These are phyloP conservation scores for Acrobasis consociella DNA, from an alignment of 2,888 invertebrate species.

Conservation along the genomic window DNA sequence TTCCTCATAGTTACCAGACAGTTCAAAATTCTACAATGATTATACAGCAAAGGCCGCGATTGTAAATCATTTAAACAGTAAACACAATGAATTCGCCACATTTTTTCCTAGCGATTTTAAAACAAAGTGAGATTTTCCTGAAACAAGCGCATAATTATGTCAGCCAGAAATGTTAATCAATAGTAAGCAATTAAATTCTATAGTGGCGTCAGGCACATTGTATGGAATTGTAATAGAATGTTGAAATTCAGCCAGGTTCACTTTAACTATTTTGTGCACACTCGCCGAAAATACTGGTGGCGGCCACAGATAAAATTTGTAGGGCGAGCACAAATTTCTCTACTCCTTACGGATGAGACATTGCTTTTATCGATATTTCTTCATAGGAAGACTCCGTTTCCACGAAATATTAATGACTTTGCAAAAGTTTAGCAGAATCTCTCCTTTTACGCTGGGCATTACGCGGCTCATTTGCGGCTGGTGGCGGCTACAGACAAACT, in stretches of 20 bases:
- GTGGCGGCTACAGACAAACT: slow-evolving; percentile 62
- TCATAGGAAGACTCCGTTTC: slow-evolving; percentile 47
- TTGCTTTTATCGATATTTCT: not conserved
- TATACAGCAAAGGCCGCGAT: too few species aligned
- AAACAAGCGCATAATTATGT: not conserved
- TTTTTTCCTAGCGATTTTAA: not conserved
- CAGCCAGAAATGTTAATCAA: not conserved
- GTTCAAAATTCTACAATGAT: too few species aligned
- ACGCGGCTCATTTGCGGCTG: slow-evolving; percentile 77
- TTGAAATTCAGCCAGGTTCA: too few species aligned
- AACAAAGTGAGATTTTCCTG: slow-evolving; percentile 13
- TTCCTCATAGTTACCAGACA: too few species aligned
- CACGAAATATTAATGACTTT: slow-evolving; percentile 77
- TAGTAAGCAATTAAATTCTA: too few species aligned
- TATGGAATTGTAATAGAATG: too few species aligned
- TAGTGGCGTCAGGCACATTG: too few species aligned
- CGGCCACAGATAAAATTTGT: slow-evolving; percentile 65
- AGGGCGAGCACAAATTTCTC: slow-evolving; percentile 71
- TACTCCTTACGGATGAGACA: too few species aligned
- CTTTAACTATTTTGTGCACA: too few species aligned
- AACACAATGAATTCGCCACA: not conserved
- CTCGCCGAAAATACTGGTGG: too few species aligned
- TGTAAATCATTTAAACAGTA: too few species aligned
- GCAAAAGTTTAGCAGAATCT: slow-evolving; percentile 67
- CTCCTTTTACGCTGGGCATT: slow-evolving; percentile 72